A percentile compares a stretch with the other conserved stretches of the same genome.
These are phyloP conservation scores for Liodrosophila aerea DNA, from an alignment of 2,888 invertebrate genomes.

Conservation along the genomic window DNA sequence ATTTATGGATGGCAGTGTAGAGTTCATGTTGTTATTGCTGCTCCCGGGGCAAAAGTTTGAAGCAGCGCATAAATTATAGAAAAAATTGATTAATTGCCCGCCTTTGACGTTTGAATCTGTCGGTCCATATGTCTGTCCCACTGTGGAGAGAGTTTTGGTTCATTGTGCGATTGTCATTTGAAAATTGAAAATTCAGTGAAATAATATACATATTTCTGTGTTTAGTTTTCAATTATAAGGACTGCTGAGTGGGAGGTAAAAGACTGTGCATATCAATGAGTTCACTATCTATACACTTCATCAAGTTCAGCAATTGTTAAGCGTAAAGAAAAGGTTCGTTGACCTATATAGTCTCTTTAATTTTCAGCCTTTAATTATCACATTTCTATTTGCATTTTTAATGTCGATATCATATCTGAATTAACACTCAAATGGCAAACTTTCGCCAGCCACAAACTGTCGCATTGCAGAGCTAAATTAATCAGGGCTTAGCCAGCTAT, in stretches of 20 bases:
- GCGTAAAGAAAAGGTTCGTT: too few species aligned
- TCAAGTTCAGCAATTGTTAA: too few species aligned
- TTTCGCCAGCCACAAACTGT: slow-evolving; percentile 8
- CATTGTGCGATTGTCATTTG: neutral
- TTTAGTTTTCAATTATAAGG: neutral
- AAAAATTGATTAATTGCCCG: slow-evolving; percentile 65
- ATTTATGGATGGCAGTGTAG: slow-evolving; percentile 53
- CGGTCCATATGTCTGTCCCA: neutral
- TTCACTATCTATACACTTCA: too few species aligned
- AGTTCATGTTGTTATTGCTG: slow-evolving; percentile 30
- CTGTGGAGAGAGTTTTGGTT: neutral
- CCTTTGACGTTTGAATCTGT: slow-evolving; percentile 40
- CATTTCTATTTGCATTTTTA: too few species aligned
- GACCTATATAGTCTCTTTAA: too few species aligned
- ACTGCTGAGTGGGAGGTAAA: too few species aligned
- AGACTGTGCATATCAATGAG: too few species aligned
- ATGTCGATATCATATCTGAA: too few species aligned
- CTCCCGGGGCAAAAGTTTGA: slow-evolving; percentile 27
- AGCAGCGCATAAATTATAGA: slow-evolving; percentile 61
- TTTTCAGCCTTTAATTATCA: too few species aligned
- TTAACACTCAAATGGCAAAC: slow-evolving; percentile 3
- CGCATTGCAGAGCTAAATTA: slow-evolving; percentile 37
- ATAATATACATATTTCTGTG: slow-evolving; percentile 27
- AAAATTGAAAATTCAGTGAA: slow-evolving; percentile 39
- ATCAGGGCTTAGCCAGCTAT: slow-evolving; percentile 36